Percentiles rank a stretch among this genome's conserved stretches.
These are phyloP conservation scores for Ficedula albicollis DNA, from an alignment of 2,797 vertebrate genomes.

Conservation along the genomic window DNA sequence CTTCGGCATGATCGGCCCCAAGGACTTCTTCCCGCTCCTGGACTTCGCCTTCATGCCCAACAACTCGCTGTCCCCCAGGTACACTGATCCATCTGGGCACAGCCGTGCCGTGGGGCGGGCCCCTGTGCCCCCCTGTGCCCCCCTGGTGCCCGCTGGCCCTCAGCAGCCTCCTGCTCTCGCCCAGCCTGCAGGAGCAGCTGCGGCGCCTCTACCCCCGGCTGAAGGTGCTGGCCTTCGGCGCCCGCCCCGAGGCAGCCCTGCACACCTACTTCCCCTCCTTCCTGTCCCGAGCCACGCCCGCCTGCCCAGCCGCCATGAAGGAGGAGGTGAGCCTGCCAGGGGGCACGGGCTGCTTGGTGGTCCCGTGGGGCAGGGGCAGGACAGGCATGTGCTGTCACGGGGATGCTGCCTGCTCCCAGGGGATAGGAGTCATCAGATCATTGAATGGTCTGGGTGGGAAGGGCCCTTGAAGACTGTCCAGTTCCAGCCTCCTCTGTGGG, in stretches of 20 bases:
- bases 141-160: accelerated
- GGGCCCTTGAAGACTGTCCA: background rate
- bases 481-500: accelerated
- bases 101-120: accelerated
- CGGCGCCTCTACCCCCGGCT: constrained; percentile 89
- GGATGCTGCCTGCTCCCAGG: background rate
- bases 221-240: constrained; percentile 91
- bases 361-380: background rate
- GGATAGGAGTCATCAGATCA: background rate
- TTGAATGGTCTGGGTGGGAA: accelerated
- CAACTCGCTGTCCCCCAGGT: constrained; percentile 90
- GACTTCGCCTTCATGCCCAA: constrained; percentile 98
- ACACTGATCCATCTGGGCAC: background rate
- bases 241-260: constrained; percentile 85
- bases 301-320: constrained; percentile 88
- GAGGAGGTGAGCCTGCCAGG: constrained; percentile 82
- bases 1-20: constrained; percentile 94
- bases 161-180: background rate
- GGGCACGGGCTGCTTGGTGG: background rate
- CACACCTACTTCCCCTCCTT: constrained; percentile 96
- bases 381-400: accelerated
- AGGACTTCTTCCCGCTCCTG: constrained; percentile 95
- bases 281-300: constrained; percentile 87
- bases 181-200: constrained; percentile 92
- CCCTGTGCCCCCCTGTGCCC: background rate